Conservation (phyloP, 2,113 vertebrate genomes). For the Empidonax alnorum region DNA sequence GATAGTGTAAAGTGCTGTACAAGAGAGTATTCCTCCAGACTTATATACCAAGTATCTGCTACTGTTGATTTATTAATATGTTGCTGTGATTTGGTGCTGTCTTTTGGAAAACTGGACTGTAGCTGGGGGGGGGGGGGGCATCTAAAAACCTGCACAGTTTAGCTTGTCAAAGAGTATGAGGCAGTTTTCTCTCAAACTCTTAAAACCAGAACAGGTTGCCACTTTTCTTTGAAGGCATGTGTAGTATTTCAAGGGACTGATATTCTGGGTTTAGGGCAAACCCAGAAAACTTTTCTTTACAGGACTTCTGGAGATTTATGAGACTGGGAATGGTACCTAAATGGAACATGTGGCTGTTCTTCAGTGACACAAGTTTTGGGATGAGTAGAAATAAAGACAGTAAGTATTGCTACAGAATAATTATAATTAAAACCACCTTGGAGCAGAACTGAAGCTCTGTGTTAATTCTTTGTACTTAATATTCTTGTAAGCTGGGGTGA, state of each 20-base stretch:
- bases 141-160: neutral
- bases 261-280: neutral
- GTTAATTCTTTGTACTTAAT: neutral
- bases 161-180: neutral
- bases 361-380: neutral
- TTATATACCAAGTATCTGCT: neutral
- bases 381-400: neutral
- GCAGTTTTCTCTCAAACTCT: neutral
- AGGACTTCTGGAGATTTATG: neutral
- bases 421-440: neutral
- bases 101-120: neutral
- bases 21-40: neutral
- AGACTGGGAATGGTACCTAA: neutral
- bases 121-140: neutral
- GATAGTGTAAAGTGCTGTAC: neutral
- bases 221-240: neutral
- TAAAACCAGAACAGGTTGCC: neutral
- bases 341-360: neutral
- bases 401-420: neutral
- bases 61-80: neutral
- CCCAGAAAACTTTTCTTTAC: neutral
- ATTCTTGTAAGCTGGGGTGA: neutral
- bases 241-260: neutral
- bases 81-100: neutral
- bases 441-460: neutral